Percentiles rank a stretch among this genome's conserved stretches.
phyloP scores from a whole-genome alignment of 2,113 vertebrate species.

The Dicaeum eximium region DNA sequence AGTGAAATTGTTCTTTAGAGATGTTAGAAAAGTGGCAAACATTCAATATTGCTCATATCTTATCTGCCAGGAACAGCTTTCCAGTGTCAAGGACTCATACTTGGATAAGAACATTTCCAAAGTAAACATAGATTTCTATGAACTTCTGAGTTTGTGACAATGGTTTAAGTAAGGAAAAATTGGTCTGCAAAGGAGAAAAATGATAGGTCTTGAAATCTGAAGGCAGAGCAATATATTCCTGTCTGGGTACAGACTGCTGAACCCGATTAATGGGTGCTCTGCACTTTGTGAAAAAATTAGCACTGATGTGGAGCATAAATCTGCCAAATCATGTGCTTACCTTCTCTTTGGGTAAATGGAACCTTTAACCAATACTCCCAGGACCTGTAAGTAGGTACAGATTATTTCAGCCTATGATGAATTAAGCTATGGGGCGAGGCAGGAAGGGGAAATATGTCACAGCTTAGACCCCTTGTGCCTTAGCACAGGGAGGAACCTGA shows the following conservation, averaged over 20 bases:
- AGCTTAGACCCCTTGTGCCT: neutral
- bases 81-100: neutral
- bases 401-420: neutral
- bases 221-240: neutral
- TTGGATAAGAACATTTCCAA: neutral
- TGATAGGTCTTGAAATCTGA: neutral
- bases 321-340: fast-evolving
- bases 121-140: neutral
- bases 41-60: neutral
- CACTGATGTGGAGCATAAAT: neutral
- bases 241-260: neutral
- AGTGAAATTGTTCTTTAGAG: neutral
- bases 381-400: neutral
- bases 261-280: neutral
- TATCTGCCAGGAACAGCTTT: constrained; percentile 1
- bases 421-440: neutral
- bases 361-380: neutral
- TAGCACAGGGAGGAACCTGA: neutral
- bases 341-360: neutral
- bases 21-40: neutral
- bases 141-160: neutral
- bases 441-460: neutral
- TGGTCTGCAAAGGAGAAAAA: neutral
- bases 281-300: neutral
- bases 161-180: neutral